Conservation (phyloP, 2,888 invertebrate species). For the Tetheella fluctuosa region DNA sequence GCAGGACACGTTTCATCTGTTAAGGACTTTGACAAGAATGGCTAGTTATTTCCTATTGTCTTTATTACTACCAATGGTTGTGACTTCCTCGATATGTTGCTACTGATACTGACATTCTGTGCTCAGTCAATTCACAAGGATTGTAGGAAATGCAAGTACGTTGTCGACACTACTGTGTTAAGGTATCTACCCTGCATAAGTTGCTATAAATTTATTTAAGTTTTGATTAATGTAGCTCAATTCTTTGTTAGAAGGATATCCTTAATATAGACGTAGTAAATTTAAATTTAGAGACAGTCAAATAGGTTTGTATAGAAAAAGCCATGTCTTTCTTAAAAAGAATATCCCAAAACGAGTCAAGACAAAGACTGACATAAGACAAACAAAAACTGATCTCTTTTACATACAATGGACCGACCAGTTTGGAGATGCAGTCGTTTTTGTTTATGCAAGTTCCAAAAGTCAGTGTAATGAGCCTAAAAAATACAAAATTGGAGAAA, state of each 20-base stretch:
- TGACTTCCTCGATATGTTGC: neutral
- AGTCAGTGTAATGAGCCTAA: neutral
- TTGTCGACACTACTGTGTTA: no score
- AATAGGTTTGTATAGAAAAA: neutral
- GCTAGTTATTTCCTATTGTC: constrained; percentile 1
- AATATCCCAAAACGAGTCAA: neutral
- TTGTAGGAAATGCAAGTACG: no score
- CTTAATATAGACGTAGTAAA: neutral
- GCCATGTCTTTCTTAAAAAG: no score
- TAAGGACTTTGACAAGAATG: neutral
- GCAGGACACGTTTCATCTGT: constrained; percentile 1
- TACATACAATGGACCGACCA: neutral
- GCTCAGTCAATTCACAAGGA: no score
- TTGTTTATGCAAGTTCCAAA: neutral
- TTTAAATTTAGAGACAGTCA: neutral
- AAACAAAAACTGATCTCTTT: neutral
- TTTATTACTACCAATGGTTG: neutral
- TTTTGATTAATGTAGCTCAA: neutral
- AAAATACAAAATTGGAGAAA: neutral
- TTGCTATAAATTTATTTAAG: no score
- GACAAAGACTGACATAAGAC: neutral
- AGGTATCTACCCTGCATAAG: no score
- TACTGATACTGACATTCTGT: no score
- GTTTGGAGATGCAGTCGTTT: neutral
- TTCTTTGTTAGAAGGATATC: neutral